These are phyloP conservation scores for Mactra quadrangularis DNA, from an alignment of 1,140 invertebrate genomes.

Conservation along the genomic window DNA sequence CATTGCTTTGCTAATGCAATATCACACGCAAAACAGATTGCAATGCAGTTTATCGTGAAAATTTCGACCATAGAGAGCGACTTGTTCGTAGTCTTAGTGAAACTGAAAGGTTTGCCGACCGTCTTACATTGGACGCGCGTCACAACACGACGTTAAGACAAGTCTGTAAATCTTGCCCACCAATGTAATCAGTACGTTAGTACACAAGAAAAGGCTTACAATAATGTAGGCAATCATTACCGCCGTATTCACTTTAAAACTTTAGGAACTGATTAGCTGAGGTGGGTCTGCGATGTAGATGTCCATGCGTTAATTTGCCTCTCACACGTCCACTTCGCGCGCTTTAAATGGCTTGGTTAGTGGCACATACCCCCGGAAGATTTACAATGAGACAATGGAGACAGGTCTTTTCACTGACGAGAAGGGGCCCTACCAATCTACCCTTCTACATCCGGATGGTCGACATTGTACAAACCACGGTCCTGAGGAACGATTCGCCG, in stretches of 20 bases:
- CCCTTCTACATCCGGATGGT: conserved; percentile 12
- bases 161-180: conserved; percentile 10
- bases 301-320: conserved; percentile 4
- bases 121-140: not conserved
- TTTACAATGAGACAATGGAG: too few species aligned
- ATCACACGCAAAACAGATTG: conserved; percentile 11
- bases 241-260: conserved; percentile 17
- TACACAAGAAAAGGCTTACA: not conserved
- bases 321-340: conserved; percentile 17
- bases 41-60: conserved; percentile 22
- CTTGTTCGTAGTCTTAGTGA: conserved; percentile 22
- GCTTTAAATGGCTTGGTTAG: conserved; percentile 9
- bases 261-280: conserved; percentile 15
- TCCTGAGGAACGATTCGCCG: conserved; percentile 25
- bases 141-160: conserved; percentile 19
- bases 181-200: conserved; percentile 14
- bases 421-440: not conserved
- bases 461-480: conserved; percentile 9
- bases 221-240: conserved; percentile 2
- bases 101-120: conserved; percentile 22
- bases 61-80: conserved; percentile 11
- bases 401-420: too few species aligned
- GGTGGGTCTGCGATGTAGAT: not conserved
- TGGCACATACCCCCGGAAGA: conserved; percentile 14
- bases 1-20: conserved; percentile 27